Evolutionary conservation across 1,140 invertebrate genomes (phyloP).

Genomic region (Nymphalis io): DNA sequence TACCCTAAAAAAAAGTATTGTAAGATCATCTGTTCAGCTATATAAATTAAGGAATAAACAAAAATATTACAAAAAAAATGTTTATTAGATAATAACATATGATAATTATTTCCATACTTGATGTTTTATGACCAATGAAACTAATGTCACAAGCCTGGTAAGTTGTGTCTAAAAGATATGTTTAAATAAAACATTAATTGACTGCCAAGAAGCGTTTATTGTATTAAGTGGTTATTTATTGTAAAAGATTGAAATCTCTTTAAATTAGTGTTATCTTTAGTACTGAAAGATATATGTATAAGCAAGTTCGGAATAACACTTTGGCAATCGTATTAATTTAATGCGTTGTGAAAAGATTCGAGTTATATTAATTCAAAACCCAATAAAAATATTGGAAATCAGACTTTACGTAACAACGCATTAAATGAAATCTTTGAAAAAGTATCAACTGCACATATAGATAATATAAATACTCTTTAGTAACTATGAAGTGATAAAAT

Average conservation of each 20-base stretch:
- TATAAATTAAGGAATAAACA: slow-evolving; percentile 1
- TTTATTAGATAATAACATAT: slow-evolving; percentile 50
- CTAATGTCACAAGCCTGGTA: slow-evolving; percentile 47
- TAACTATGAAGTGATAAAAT: slow-evolving; percentile 22
- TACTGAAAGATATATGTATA: slow-evolving; percentile 7
- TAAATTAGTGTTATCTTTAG: neutral
- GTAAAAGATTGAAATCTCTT: neutral
- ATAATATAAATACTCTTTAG: neutral
- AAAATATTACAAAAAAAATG: slow-evolving; percentile 34
- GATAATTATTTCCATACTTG: slow-evolving; percentile 45
- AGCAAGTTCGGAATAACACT: slow-evolving; percentile 12
- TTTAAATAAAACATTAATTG: neutral
- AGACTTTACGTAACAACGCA: slow-evolving; percentile 25
- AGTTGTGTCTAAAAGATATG: neutral
- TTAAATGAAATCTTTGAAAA: slow-evolving; percentile 33
- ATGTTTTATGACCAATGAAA: slow-evolving; percentile 53
- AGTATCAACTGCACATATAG: slow-evolving; percentile 16
- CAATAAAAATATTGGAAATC: neutral
- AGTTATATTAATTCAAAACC: neutral
- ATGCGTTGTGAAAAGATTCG: slow-evolving; percentile 15
- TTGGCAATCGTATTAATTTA: slow-evolving; percentile 25
- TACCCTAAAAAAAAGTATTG: too few species aligned
- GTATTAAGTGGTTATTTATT: neutral
- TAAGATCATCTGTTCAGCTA: too few species aligned
- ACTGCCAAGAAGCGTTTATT: slow-evolving; percentile 36